These are phyloP conservation scores for Drosophila imparisetae DNA, from an alignment of 2,888 invertebrate species.

Conservation along the genomic window DNA sequence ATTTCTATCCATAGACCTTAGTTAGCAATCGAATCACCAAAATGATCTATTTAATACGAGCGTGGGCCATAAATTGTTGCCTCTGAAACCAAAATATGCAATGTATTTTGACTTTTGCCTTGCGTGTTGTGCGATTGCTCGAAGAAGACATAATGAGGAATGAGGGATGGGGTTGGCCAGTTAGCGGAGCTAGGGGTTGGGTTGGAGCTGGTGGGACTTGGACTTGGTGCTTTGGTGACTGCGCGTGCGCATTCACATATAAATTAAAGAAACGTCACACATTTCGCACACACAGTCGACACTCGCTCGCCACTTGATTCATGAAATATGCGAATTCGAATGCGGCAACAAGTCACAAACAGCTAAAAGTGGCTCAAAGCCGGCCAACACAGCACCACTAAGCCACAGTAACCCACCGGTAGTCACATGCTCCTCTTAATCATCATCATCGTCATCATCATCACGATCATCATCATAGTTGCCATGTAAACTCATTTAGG, in stretches of 20 bases:
- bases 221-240: conserved; percentile 9
- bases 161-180: not conserved
- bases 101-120: conserved; percentile 65
- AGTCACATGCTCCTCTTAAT: conserved; percentile 20
- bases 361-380: conserved; percentile 41
- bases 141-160: conserved; percentile 4
- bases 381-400: conserved; percentile 7
- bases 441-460: conserved; percentile 4
- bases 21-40: conserved; percentile 57
- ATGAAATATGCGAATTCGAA: conserved; percentile 69
- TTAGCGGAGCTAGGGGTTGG: not conserved
- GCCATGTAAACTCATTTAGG: conserved; percentile 65
- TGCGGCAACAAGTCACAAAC: conserved; percentile 60
- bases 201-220: not conserved
- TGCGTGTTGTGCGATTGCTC: conserved; percentile 49
- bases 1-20: conserved; percentile 18
- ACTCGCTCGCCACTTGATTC: conserved; percentile 66
- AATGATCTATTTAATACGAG: conserved; percentile 74
- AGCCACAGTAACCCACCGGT: not conserved
- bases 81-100: conserved; percentile 57
- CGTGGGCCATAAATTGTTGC: conserved; percentile 64
- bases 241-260: conserved; percentile 80
- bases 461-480: conserved; percentile 18
- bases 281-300: conserved; percentile 67
- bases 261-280: conserved; percentile 77